These are phyloP conservation scores for Xerus rutilus DNA, from an alignment of 2,797 vertebrate genomes.

Conservation along the genomic window DNA sequence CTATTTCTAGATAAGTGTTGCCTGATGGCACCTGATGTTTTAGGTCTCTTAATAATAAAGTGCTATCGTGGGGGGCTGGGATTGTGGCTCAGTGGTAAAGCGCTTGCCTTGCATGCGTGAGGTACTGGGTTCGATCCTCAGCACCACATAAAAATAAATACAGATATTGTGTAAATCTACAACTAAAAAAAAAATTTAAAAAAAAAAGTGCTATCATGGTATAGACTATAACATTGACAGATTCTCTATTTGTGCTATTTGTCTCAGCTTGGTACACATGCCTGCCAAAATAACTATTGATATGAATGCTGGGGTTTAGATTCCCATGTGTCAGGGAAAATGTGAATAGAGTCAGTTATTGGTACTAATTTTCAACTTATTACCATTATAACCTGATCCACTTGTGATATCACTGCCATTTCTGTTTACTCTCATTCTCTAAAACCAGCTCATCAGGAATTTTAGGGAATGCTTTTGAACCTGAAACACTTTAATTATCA, in stretches of 20 bases:
- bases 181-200: no score
- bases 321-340: conserved; percentile 26
- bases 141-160: no score
- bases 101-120: no score
- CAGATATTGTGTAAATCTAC: no score
- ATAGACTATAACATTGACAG: neutral
- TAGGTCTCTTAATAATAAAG: conserved; percentile 45
- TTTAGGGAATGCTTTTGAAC: conserved; percentile 67
- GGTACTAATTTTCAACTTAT: conserved; percentile 57
- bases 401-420: conserved; percentile 7
- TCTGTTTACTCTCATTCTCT: conserved; percentile 35
- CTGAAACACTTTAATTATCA: conserved; percentile 69
- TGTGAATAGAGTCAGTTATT: conserved; percentile 35
- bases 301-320: neutral
- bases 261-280: neutral
- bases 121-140: no score
- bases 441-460: conserved; percentile 60
- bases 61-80: no score
- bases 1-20: neutral
- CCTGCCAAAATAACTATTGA: conserved; percentile 15
- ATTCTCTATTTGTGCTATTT: neutral
- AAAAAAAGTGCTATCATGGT: neutral
- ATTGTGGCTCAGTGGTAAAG: no score
- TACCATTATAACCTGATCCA: conserved; percentile 45
- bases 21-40: conserved; percentile 22